phyloP scores from a whole-genome alignment of 2,888 invertebrate genomes.

The Exephanes ischioxanthus region DNA sequence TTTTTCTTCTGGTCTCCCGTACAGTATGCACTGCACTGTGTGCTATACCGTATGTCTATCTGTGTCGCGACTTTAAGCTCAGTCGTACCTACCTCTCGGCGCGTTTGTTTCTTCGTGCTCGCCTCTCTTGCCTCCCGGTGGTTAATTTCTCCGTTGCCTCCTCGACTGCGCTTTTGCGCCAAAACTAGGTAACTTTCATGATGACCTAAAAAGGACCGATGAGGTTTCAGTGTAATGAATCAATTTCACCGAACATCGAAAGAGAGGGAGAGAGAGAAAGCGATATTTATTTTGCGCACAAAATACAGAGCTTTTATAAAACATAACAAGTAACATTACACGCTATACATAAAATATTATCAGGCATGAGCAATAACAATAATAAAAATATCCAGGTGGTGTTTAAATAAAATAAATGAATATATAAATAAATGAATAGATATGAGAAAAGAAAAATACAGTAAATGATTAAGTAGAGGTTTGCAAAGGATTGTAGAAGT shows the following conservation, averaged over 20 bases:
- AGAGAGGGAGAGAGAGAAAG: too few species aligned
- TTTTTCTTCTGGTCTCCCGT: slow-evolving; percentile 34
- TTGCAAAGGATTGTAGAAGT: too few species aligned
- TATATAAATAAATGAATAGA: too few species aligned
- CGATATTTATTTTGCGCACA: too few species aligned
- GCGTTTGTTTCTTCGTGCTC: slow-evolving; percentile 2
- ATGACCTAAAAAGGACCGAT: background rate
- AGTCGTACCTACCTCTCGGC: slow-evolving; percentile 28
- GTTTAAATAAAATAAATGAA: too few species aligned
- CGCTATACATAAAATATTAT: too few species aligned
- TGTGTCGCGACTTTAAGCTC: slow-evolving; percentile 42
- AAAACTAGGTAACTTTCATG: background rate
- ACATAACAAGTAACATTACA: too few species aligned
- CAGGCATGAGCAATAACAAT: too few species aligned
- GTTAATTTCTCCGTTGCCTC: background rate
- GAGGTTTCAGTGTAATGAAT: background rate
- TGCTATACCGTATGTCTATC: slow-evolving; percentile 20
- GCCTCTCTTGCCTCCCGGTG: background rate
- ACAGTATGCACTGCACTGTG: slow-evolving; percentile 24
- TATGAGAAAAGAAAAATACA: too few species aligned
- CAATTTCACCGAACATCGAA: background rate
- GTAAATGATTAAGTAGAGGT: too few species aligned
- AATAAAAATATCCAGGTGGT: too few species aligned
- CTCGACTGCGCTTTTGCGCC: background rate
- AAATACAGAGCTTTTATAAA: too few species aligned